phyloP scores from a whole-genome alignment of 2,113 vertebrate genomes.

The Turnix velox region DNA sequence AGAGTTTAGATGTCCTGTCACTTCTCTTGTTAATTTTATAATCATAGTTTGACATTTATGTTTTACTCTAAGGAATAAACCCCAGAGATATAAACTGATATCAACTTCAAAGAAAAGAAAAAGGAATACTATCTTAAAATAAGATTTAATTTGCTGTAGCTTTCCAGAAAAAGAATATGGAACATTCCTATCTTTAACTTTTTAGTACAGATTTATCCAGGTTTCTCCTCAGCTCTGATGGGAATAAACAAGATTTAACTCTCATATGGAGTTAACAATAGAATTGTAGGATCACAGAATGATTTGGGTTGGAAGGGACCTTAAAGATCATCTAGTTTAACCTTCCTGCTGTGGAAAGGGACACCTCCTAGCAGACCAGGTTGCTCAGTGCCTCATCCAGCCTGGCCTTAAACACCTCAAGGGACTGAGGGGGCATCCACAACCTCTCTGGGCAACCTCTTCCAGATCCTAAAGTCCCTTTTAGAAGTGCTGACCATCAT shows the following conservation, averaged over 20 bases:
- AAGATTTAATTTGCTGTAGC: background rate
- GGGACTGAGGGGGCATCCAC: too few relatives aligned
- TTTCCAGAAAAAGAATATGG: background rate
- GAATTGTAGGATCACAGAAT: too few relatives aligned
- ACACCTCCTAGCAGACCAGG: too few relatives aligned
- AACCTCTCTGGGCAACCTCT: too few relatives aligned
- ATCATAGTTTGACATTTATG: background rate
- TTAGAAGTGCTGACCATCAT: background rate
- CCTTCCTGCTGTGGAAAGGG: too few relatives aligned
- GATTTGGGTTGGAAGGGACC: too few relatives aligned
- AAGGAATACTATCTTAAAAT: background rate
- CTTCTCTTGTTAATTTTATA: background rate
- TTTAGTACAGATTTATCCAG: background rate
- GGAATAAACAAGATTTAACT: background rate
- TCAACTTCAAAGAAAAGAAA: slow-evolving; percentile 1
- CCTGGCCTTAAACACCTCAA: too few relatives aligned
- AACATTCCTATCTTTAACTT: background rate
- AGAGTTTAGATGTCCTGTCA: background rate
- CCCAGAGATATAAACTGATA: background rate
- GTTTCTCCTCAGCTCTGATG: background rate
- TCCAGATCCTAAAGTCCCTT: background rate
- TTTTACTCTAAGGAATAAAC: slow-evolving; percentile 20
- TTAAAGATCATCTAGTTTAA: too few relatives aligned
- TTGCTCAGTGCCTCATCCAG: too few relatives aligned
- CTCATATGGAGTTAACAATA: background rate